Evolutionary conservation across 1,140 invertebrate species (phyloP).

Genomic region (Magallana gigas): DNA sequence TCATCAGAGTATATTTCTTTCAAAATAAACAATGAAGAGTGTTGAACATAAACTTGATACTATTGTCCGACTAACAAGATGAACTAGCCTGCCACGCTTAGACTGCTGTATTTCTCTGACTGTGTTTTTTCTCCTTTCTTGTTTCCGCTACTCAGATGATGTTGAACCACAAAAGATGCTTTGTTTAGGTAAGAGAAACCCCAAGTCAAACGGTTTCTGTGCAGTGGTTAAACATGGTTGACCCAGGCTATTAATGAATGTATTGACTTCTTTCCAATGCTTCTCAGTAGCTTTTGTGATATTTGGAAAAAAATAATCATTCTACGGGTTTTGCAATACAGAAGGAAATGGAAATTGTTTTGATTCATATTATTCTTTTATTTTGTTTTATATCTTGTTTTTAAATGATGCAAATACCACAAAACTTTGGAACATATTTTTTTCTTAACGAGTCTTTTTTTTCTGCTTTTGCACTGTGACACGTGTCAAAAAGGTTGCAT

Average conservation of each 20-base stretch:
- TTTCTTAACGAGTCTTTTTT: background rate
- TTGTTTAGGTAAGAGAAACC: slow-evolving; percentile 56
- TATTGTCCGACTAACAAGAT: background rate
- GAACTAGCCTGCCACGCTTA: background rate
- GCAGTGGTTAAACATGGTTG: slow-evolving; percentile 19
- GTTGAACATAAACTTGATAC: background rate
- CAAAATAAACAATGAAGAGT: background rate
- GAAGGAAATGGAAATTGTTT: no score
- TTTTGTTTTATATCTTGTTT: background rate
- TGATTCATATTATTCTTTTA: background rate
- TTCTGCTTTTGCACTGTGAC: slow-evolving; percentile 13
- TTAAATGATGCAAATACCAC: background rate
- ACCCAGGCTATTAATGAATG: slow-evolving; percentile 19
- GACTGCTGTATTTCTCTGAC: slow-evolving; percentile 21
- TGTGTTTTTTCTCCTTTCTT: slow-evolving; percentile 49
- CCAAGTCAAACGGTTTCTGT: slow-evolving; percentile 8
- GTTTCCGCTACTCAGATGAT: slow-evolving; percentile 56
- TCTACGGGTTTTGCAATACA: background rate
- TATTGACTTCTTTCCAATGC: slow-evolving; percentile 6
- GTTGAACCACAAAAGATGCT: slow-evolving; percentile 62
- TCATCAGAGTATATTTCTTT: background rate
- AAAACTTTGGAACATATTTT: background rate
- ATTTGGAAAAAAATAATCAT: background rate
- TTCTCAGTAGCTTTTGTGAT: slow-evolving; percentile 33
- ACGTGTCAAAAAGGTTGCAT: slow-evolving; percentile 10